Evolutionary conservation across 2,113 vertebrate genomes (phyloP), one percentile per base, ranked within the genome.

Genomic region (Hiodon tergisus): DNA sequence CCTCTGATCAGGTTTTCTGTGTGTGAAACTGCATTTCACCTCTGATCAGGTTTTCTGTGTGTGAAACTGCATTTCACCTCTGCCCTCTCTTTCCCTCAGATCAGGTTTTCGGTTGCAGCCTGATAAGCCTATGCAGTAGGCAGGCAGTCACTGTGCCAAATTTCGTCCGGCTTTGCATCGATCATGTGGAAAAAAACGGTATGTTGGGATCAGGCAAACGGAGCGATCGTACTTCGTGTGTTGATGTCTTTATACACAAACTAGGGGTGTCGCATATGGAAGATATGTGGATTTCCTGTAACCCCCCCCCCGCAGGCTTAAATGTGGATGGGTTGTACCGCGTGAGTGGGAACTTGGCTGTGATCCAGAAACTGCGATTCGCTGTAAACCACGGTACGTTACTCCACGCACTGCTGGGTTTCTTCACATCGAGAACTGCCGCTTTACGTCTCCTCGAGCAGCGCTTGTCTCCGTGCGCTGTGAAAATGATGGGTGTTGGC

Each of bases 351-450:
- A 99, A 98, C 87, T 91, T 99, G 80, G 95, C 96, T 5, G 91
- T 99, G 77, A 97, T 98, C 83, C 97, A 99, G 85, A 99, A 99
- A 76, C 91, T 99, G 46, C 91, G 95, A 81, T 99, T 94, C 80
- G 93, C 95, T 7, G 91, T 98, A 77, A 96, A 96, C 83, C 96
- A 98, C 3, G 96, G 96, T 98, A 82, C 74, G 84, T 62, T 31
- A 0, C 61, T 3, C 1, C 48, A 8, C 31, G 31, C 31, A 31
- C 2, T 2, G 31, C 31, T 31, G 31, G 31, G 31, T 31, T 31
- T 31, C 31, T 31, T 62, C 55, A 9, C 57, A 60, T 13, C 0
- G 2, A 58, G 14, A 7, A 57, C n/a, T n/a, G n/a, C n/a, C 61
- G 2, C 16, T 63, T 7, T 63, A n/a, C 1, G 16, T 63, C 60